Conservation (phyloP, 2,888 invertebrate species). For the Drepana falcataria region DNA sequence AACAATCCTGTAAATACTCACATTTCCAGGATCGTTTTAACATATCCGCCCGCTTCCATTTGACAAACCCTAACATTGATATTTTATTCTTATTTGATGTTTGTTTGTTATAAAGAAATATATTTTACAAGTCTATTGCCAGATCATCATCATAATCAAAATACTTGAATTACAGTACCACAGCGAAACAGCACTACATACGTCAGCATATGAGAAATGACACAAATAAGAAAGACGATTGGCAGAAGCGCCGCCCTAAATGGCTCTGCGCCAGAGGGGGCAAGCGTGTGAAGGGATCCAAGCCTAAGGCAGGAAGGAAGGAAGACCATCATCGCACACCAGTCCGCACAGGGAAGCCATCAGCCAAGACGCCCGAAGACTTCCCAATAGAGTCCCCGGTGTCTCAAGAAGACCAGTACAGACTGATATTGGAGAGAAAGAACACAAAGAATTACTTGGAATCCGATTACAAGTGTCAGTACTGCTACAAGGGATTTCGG, state of each 20-base stretch:
- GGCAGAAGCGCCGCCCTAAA: constrained; percentile 40
- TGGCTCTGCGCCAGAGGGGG: constrained; percentile 44
- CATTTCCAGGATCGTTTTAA: too few species aligned
- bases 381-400: constrained; percentile 49
- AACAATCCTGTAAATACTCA: too few species aligned
- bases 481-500: constrained; percentile 59
- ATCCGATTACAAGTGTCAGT: constrained; percentile 50
- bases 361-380: constrained; percentile 43
- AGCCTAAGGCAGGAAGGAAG: too few species aligned
- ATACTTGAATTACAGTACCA: constrained; percentile 30
- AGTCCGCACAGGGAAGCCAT: constrained; percentile 32
- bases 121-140: too few species aligned
- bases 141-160: neutral
- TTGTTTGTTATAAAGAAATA: too few species aligned
- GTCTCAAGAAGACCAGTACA: constrained; percentile 57
- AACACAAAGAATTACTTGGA: constrained; percentile 54
- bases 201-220: constrained; percentile 49
- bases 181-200: constrained; percentile 63
- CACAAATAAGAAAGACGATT: constrained; percentile 33
- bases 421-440: constrained; percentile 43
- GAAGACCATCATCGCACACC: too few species aligned
- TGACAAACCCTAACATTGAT: too few species aligned
- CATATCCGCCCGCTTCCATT: too few species aligned
- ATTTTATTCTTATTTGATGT: too few species aligned
- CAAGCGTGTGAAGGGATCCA: constrained; percentile 12